Evolutionary conservation across 1,140 invertebrate genomes (phyloP).

Genomic region (Popillia japonica): DNA sequence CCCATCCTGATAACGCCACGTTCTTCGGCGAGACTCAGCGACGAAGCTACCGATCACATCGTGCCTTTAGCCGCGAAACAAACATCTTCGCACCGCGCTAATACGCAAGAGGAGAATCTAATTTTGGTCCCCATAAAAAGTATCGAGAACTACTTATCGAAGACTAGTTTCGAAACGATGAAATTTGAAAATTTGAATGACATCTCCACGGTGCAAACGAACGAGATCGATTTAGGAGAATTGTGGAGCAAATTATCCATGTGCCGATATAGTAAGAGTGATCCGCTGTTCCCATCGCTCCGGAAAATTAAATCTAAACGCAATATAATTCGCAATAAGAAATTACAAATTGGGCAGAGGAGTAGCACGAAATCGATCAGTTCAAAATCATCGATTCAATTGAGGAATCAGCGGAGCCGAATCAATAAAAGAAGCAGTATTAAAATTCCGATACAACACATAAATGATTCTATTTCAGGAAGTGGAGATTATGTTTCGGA

Average conservation of each 20-base stretch:
- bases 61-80: too few species aligned
- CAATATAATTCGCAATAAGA: background rate
- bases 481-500: background rate
- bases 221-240: background rate
- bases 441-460: background rate
- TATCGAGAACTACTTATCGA: slow-evolving; percentile 30
- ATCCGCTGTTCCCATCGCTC: background rate
- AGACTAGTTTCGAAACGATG: background rate
- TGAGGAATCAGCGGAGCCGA: background rate
- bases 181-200: background rate
- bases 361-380: background rate
- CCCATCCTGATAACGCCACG: slow-evolving; percentile 28
- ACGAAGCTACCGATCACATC: slow-evolving; percentile 4
- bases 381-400: background rate
- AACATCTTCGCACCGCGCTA: too few species aligned
- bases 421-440: background rate
- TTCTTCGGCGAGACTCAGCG: slow-evolving; percentile 28
- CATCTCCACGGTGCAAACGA: background rate
- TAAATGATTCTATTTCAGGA: background rate
- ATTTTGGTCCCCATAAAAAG: slow-evolving; percentile 19
- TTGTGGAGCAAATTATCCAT: background rate
- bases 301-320: background rate
- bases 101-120: background rate
- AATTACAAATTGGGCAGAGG: background rate
- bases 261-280: slow-evolving; percentile 17